Conservation (phyloP, 2,888 invertebrate species). For the Homarus gammarus region DNA sequence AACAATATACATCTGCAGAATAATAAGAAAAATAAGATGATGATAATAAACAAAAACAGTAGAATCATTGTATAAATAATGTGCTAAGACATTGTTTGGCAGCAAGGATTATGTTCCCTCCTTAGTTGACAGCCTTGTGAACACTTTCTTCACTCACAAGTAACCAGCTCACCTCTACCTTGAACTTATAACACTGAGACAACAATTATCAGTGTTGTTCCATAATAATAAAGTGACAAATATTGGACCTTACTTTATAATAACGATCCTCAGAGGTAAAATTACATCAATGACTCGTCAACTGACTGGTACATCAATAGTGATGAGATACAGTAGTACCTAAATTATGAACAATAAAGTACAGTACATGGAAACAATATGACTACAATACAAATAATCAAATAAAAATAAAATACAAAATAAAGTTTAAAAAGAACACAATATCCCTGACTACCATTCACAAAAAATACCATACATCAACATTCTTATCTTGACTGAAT, state of each 20-base stretch:
- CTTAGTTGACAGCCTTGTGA: not conserved
- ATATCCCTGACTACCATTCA: too few species aligned
- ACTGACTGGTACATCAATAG: too few species aligned
- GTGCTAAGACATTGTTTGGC: not conserved
- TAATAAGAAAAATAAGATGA: not conserved
- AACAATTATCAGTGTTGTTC: too few species aligned
- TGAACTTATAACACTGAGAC: too few species aligned
- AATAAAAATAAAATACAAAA: not conserved
- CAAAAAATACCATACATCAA: too few species aligned
- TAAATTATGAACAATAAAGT: too few species aligned
- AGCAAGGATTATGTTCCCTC: not conserved
- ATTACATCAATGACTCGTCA: not conserved
- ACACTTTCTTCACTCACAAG: too few species aligned
- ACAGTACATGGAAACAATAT: too few species aligned
- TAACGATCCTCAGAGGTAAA: not conserved
- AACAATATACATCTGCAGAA: slow-evolving; percentile 40
- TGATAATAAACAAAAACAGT: not conserved
- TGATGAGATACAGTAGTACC: too few species aligned
- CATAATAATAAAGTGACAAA: too few species aligned
- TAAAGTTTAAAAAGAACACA: not conserved
- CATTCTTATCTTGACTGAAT: too few species aligned
- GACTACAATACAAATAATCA: not conserved
- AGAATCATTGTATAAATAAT: not conserved
- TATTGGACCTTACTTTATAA: not conserved
- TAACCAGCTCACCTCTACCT: too few species aligned